Conservation (phyloP, 1,140 invertebrate species). For the Globodera rostochiensis region DNA sequence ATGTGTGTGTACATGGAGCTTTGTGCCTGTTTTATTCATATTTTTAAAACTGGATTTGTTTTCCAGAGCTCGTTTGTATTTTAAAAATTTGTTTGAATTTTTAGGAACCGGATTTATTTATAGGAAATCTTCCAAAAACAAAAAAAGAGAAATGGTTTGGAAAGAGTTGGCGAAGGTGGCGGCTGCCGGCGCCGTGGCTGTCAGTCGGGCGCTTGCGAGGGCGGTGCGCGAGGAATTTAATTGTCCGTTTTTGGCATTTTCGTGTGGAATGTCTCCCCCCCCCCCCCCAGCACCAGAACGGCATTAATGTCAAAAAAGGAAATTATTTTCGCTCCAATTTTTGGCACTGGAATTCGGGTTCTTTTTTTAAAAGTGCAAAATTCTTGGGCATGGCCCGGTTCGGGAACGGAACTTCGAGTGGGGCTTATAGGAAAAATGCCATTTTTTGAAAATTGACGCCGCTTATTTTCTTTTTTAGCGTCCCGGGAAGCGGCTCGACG, state of each 20-base stretch:
- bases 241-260: no score
- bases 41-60: background rate
- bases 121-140: no score
- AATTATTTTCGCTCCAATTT: no score
- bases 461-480: constrained; percentile 21
- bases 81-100: no score
- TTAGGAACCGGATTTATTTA: no score
- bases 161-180: constrained; percentile 38
- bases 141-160: constrained; percentile 31
- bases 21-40: background rate
- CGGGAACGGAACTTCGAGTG: background rate
- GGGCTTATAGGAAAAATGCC: no score
- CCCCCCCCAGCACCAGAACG: constrained; percentile 11
- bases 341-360: no score
- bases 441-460: no score
- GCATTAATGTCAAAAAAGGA: background rate
- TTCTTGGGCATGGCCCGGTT: no score
- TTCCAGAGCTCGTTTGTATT: background rate
- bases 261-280: no score
- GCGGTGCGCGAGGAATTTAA: constrained; percentile 42
- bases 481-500: constrained; percentile 31
- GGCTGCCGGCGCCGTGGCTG: constrained; percentile 42
- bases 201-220: constrained; percentile 39
- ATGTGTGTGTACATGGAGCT: background rate
- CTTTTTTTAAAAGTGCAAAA: no score